Conservation (phyloP, 2,888 invertebrate species). For the Drosophila limbata region DNA sequence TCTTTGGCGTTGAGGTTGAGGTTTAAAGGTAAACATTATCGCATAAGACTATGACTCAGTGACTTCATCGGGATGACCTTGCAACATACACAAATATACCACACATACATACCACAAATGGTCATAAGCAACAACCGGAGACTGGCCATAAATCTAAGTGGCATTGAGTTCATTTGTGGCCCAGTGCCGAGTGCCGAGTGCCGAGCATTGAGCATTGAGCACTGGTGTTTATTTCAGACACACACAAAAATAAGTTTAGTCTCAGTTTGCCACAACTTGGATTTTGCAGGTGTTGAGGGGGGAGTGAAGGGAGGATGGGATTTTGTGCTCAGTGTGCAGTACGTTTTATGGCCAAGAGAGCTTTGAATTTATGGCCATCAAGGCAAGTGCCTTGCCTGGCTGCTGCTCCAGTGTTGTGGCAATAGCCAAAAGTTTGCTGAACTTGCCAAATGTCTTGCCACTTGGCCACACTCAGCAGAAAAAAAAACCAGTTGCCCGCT, state of each 20-base stretch:
- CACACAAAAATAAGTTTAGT: slow-evolving; percentile 37
- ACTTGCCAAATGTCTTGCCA: slow-evolving; percentile 54
- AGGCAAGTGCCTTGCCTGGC: slow-evolving; percentile 45
- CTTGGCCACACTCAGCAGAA: slow-evolving; percentile 39
- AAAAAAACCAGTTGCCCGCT: slow-evolving; percentile 24
- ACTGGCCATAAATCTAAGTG: slow-evolving; percentile 61
- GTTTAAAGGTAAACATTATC: slow-evolving; percentile 43
- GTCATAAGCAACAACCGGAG: slow-evolving; percentile 44
- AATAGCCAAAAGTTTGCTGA: slow-evolving; percentile 61
- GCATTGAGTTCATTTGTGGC: slow-evolving; percentile 52
- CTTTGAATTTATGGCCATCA: slow-evolving; percentile 68
- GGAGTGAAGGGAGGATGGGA: slow-evolving; percentile 11
- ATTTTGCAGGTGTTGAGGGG: slow-evolving; percentile 42
- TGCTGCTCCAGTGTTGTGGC: slow-evolving; percentile 39
- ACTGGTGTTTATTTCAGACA: slow-evolving; percentile 53
- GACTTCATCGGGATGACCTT: slow-evolving; percentile 61
- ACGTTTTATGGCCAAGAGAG: slow-evolving; percentile 61
- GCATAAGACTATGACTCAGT: slow-evolving; percentile 40
- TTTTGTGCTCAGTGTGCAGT: slow-evolving; percentile 48
- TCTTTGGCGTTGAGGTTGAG: slow-evolving; percentile 38
- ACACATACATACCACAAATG: slow-evolving; percentile 37
- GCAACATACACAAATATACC: slow-evolving; percentile 27
- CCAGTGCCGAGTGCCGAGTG: not conserved
- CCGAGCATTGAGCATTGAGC: slow-evolving; percentile 27
- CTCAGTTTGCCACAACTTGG: slow-evolving; percentile 21